These are phyloP conservation scores for Enteromius paludinosus DNA, from an alignment of 2,797 vertebrate species.

Conservation along the genomic window DNA sequence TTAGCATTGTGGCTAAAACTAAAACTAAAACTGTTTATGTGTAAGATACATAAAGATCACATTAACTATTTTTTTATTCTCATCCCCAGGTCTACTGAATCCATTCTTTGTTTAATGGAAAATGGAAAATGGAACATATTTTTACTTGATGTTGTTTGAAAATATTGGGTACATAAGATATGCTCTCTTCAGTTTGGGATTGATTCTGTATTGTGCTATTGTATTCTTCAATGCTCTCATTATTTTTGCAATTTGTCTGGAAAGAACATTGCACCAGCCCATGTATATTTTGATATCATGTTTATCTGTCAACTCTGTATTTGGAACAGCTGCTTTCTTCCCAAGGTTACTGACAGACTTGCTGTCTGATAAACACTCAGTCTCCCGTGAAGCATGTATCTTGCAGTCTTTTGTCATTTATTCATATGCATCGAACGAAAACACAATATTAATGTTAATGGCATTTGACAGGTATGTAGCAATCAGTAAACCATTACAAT, in stretches of 20 bases:
- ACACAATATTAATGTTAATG: constrained; percentile 58
- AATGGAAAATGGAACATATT: too few relatives aligned
- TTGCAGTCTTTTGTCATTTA: neutral
- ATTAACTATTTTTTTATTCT: too few relatives aligned
- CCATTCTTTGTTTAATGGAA: too few relatives aligned
- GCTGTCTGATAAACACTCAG: too few relatives aligned
- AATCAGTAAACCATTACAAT: constrained; percentile 55
- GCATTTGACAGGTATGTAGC: constrained; percentile 56
- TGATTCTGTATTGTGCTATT: constrained; percentile 48
- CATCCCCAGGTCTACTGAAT: too few relatives aligned
- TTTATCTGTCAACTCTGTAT: constrained; percentile 56
- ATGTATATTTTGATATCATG: constrained; percentile 59
- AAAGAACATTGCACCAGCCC: constrained; percentile 51
- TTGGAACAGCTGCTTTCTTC: neutral
- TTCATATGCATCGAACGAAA: constrained; percentile 54
- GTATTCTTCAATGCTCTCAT: constrained; percentile 43
- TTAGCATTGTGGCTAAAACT: neutral
- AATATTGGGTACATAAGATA: constrained; percentile 14
- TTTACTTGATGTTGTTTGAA: too few relatives aligned
- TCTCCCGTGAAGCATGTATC: too few relatives aligned
- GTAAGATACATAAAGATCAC: too few relatives aligned
- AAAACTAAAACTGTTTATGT: too few relatives aligned
- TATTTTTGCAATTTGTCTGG: constrained; percentile 45
- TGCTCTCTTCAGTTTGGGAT: constrained; percentile 41
- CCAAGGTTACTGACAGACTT: too few relatives aligned